phyloP scores from a whole-genome alignment of 2,113 vertebrate genomes.

The Coryphaenoides rupestris region DNA sequence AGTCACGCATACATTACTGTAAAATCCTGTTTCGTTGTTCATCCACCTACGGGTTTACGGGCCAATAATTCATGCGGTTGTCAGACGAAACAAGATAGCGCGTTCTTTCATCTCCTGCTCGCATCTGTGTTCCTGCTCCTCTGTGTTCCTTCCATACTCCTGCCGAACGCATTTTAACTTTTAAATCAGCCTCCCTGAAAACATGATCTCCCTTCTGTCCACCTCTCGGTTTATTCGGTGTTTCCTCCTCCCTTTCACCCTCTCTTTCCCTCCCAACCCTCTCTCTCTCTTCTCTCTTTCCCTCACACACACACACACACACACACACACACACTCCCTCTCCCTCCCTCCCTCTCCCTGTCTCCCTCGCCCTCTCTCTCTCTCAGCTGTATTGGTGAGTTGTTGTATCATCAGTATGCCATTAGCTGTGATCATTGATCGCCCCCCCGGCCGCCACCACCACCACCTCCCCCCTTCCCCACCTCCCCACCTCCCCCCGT shows the following conservation, averaged over 20 bases:
- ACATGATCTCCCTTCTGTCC: too few species aligned
- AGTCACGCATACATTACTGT: too few species aligned
- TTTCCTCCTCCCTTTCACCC: background rate
- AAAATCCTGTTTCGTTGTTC: too few species aligned
- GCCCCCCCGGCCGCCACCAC: slow-evolving; percentile 29
- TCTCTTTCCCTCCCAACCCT: background rate
- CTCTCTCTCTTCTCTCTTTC: background rate
- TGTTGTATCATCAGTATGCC: slow-evolving; percentile 70
- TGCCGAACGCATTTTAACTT: too few species aligned
- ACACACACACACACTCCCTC: background rate
- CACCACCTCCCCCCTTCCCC: too few species aligned
- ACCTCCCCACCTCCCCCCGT: background rate
- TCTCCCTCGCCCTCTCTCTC: background rate
- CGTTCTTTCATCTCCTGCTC: too few species aligned
- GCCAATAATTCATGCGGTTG: too few species aligned
- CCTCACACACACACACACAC: background rate
- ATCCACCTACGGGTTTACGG: too few species aligned
- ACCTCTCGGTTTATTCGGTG: background rate
- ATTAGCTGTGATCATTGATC: slow-evolving; percentile 72
- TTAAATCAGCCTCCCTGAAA: too few species aligned
- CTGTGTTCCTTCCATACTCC: background rate
- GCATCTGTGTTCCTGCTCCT: background rate
- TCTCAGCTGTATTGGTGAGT: slow-evolving; percentile 39
- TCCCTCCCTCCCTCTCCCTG: background rate
- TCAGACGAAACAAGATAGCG: too few species aligned